Conservation (phyloP, 2,113 vertebrate genomes). For the Amphiprion ocellaris region DNA sequence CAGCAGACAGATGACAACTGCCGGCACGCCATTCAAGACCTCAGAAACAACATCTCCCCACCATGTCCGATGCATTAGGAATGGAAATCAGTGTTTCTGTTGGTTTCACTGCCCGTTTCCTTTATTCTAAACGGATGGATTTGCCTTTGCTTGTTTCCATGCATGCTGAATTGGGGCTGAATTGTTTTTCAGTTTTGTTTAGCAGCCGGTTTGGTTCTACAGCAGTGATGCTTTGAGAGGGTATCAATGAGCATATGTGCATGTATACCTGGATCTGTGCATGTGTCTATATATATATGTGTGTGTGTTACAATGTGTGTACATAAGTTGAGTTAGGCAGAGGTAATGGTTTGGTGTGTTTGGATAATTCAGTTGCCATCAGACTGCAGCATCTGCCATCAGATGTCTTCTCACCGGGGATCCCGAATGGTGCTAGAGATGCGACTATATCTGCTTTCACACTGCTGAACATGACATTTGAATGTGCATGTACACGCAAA, state of each 20-base stretch:
- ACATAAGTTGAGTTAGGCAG: slow-evolving; percentile 27
- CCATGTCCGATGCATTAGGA: slow-evolving; percentile 70
- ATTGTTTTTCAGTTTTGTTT: slow-evolving; percentile 17
- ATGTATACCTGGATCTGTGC: slow-evolving; percentile 11
- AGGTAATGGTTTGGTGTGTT: slow-evolving; percentile 68
- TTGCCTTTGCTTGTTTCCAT: slow-evolving; percentile 43
- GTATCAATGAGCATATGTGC: slow-evolving; percentile 2
- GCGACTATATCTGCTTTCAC: slow-evolving; percentile 83
- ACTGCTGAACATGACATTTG: slow-evolving; percentile 75
- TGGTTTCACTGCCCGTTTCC: slow-evolving; percentile 42
- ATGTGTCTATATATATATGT: neutral
- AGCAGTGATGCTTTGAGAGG: neutral
- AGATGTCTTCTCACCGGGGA: slow-evolving; percentile 83
- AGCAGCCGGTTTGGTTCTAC: neutral
- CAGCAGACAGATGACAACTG: slow-evolving; percentile 74
- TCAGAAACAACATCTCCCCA: slow-evolving; percentile 61
- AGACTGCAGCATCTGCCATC: slow-evolving; percentile 84
- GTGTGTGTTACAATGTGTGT: neutral
- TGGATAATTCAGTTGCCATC: slow-evolving; percentile 77
- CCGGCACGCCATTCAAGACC: slow-evolving; percentile 61
- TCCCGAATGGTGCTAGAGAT: slow-evolving; percentile 75
- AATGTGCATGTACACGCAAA: slow-evolving; percentile 63
- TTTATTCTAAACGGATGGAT: slow-evolving; percentile 53
- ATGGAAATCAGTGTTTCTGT: slow-evolving; percentile 62
- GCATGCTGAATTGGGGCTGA: slow-evolving; percentile 20